Evolutionary conservation across 2,113 vertebrate genomes (phyloP), one percentile per base, ranked within the genome.

Genomic region (Rhinopomastus cyanomelas): DNA sequence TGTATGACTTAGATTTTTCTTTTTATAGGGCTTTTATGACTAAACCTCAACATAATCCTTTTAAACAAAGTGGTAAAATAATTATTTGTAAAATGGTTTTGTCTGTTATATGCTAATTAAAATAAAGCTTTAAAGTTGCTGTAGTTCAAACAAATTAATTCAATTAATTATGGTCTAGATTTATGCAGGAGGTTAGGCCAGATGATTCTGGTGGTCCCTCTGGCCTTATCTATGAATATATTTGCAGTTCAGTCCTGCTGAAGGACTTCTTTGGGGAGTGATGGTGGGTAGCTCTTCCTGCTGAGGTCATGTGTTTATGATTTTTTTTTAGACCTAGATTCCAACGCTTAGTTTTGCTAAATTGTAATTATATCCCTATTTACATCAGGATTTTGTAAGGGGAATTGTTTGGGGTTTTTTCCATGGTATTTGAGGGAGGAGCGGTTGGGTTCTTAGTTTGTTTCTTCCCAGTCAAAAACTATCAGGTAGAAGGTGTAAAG

Each of bases 121-220:
- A 94, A 75, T 84, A 75, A 23, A 81, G 48, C 52, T 93, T 77
- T 88, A 81, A 92, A 81, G 21, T 86, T 90, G 19, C 51, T 81
- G 16, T 79, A 57, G 30, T 88, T 81, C 27, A 88, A 61, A 57
- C 36, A 76, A 85, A 91, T 85, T 71, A 83, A 68, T 77, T 93
- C 56, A 83, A 76, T 59, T 73, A 80, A 29, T 87, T 82, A 12
- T 10, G 19, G 62, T 36, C 67, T 76, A 0, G 81, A 56, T 80
- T 85, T 91, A 52, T 86, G 22, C 6, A 61, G 42, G 30, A 87
- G 12, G 59, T 81, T 74, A 74, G 59, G 29, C 65, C 56, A 52
- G 34, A 27, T 84, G 60, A 51, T 87, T 55, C 46, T 4, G 4
- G 8, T 74, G 30, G 26, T 86, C 57, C 26, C 30, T 92, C 55